phyloP scores from a whole-genome alignment of 2,888 invertebrate species.

The Philhelius pedissequus region DNA sequence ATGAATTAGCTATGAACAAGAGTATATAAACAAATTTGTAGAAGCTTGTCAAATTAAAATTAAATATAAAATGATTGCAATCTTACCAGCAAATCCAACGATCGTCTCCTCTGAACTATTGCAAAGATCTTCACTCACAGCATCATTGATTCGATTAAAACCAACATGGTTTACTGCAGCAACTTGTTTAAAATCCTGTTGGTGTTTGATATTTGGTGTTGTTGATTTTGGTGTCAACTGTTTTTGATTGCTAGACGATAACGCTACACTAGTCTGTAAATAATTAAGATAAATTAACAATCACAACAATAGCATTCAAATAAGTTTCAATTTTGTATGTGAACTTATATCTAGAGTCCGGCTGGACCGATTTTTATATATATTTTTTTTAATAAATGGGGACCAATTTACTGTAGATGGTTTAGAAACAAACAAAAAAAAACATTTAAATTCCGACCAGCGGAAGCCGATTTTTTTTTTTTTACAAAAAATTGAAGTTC shows the following conservation, averaged over 20 bases:
- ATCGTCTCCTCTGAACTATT: conserved; percentile 23
- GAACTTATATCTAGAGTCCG: too few species aligned
- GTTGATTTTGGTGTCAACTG: conserved; percentile 70
- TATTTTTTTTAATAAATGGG: too few species aligned
- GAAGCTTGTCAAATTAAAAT: too few species aligned
- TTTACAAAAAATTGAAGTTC: too few species aligned
- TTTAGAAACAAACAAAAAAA: too few species aligned
- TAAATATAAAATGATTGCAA: neutral
- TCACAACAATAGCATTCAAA: conserved; percentile 28
- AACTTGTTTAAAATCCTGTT: conserved; percentile 55
- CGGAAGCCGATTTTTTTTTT: too few species aligned
- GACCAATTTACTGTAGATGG: too few species aligned
- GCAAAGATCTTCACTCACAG: conserved; percentile 42
- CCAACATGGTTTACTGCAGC: conserved; percentile 20
- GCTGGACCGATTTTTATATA: too few species aligned
- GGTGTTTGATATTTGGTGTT: conserved; percentile 60
- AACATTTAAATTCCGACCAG: too few species aligned
- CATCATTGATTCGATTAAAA: conserved; percentile 21
- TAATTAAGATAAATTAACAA: conserved; percentile 22
- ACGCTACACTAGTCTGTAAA: conserved; percentile 71
- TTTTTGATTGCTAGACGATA: conserved; percentile 48
- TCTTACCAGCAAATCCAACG: conserved; percentile 41
- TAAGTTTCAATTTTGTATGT: too few species aligned
- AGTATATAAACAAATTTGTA: too few species aligned
- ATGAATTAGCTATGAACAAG: too few species aligned